Percentiles rank a stretch among this genome's conserved stretches.
Conservation (phyloP, 2,113 vertebrate species). For the Tenebrosternarchus preto region DNA sequence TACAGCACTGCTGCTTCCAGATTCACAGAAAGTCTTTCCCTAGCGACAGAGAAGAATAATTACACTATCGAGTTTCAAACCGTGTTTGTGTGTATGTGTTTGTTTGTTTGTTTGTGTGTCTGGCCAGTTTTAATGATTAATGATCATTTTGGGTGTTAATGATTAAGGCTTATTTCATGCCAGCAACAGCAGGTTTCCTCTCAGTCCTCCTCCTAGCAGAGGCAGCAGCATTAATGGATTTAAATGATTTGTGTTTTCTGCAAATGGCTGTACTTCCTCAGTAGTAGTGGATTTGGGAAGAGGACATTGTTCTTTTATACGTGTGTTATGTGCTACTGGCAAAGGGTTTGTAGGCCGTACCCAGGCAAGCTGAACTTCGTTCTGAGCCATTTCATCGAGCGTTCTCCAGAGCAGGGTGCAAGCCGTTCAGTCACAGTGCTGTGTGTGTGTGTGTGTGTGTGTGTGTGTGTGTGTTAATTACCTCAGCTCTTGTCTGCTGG, state of each 20-base stretch:
- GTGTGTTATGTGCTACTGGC: background rate
- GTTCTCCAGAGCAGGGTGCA: too few species aligned
- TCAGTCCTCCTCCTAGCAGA: conserved; percentile 18
- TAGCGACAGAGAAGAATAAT: conserved; percentile 47
- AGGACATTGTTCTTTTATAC: background rate
- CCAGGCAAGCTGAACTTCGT: conserved; percentile 39
- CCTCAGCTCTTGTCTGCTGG: conserved; percentile 84
- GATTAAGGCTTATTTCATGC: conserved; percentile 37
- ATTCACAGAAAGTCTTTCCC: background rate
- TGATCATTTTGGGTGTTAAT: conserved; percentile 39
- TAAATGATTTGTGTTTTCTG: background rate
- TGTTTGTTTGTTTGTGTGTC: conserved; percentile 53
- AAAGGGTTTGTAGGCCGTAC: background rate
- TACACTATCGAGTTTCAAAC: conserved; percentile 57
- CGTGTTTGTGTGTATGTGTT: too few species aligned
- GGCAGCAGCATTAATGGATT: conserved; percentile 34
- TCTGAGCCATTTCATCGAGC: too few species aligned
- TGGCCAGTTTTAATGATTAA: conserved; percentile 43
- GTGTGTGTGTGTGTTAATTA: conserved; percentile 79
- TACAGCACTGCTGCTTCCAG: conserved; percentile 47
- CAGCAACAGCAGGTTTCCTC: conserved; percentile 24
- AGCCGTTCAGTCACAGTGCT: conserved; percentile 18
- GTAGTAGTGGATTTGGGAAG: background rate
- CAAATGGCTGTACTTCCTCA: background rate
- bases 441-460: conserved; percentile 42